These are phyloP conservation scores for Pelecanoides urinatrix DNA, from an alignment of 2,113 vertebrate genomes.

Conservation along the genomic window DNA sequence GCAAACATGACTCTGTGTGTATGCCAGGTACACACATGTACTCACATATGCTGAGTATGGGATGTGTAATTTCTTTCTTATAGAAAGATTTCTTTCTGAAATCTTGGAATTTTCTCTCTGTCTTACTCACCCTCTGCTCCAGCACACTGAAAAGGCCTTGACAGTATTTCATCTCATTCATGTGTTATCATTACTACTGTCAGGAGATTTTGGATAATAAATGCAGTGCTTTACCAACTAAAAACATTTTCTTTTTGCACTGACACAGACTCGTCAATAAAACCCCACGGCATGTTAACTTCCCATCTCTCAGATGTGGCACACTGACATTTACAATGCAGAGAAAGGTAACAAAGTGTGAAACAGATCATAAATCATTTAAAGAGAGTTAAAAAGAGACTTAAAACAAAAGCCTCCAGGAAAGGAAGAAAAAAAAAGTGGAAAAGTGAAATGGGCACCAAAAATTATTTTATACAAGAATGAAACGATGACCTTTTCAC, in stretches of 20 bases:
- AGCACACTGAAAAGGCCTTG: constrained; percentile 20
- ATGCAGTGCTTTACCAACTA: constrained; percentile 53
- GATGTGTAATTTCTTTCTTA: not conserved
- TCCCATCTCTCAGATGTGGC: constrained; percentile 60
- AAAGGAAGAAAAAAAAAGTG: not conserved
- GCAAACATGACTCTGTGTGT: not conserved
- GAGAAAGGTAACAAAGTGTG: constrained; percentile 65
- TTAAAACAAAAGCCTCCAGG: constrained; percentile 60
- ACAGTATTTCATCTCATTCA: constrained; percentile 52
- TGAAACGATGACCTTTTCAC: constrained; percentile 65
- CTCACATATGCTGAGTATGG: not conserved
- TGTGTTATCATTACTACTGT: constrained; percentile 58
- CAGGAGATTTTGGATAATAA: constrained; percentile 65
- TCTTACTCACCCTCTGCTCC: not conserved
- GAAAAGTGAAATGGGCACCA: constrained; percentile 4
- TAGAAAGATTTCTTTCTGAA: not conserved
- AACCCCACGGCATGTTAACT: constrained; percentile 62
- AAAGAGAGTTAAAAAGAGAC: constrained; percentile 50
- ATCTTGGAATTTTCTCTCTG: not conserved
- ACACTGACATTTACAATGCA: constrained; percentile 59
- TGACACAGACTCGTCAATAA: constrained; percentile 58
- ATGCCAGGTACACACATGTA: not conserved
- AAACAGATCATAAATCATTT: constrained; percentile 64
- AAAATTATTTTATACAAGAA: constrained; percentile 61
- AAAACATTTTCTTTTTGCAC: constrained; percentile 47